These are phyloP conservation scores for Thamnophis sirtalis DNA, from an alignment of 2,113 vertebrate species.

Conservation along the genomic window DNA sequence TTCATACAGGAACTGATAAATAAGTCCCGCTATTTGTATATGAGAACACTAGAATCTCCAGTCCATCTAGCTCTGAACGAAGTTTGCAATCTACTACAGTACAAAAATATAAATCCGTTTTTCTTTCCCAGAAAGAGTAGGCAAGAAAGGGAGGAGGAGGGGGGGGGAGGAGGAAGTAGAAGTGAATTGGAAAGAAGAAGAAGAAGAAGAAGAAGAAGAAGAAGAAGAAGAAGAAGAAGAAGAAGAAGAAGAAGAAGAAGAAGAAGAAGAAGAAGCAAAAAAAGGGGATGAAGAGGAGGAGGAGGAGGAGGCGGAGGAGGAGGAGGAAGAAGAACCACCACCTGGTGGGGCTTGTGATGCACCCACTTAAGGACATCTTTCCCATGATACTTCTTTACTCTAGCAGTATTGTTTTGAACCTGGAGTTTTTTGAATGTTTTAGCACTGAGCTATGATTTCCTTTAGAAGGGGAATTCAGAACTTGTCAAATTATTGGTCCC, in stretches of 20 bases:
- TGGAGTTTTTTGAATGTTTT: background rate
- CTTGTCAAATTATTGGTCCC: background rate
- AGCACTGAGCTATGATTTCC: background rate
- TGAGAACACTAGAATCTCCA: background rate
- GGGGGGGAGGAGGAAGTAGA: too few species aligned
- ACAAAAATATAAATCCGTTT: background rate
- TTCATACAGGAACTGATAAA: background rate
- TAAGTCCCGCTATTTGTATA: background rate
- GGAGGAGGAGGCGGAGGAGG: too few species aligned
- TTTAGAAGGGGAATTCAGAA: background rate
- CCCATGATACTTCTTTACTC: background rate
- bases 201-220: background rate
- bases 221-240: too few species aligned
- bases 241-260: accelerated
- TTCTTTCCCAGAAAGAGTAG: background rate
- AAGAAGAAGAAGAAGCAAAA: too few species aligned
- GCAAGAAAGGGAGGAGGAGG: background rate
- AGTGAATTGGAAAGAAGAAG: too few species aligned
- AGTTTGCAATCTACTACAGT: background rate
- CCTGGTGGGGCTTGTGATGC: background rate
- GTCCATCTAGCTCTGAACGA: background rate
- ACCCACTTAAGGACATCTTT: background rate
- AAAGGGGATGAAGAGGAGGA: accelerated
- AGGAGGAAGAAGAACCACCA: too few species aligned
- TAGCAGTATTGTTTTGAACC: background rate